These are phyloP conservation scores for Thumatha senex DNA, from an alignment of 2,888 invertebrate species.

Conservation along the genomic window DNA sequence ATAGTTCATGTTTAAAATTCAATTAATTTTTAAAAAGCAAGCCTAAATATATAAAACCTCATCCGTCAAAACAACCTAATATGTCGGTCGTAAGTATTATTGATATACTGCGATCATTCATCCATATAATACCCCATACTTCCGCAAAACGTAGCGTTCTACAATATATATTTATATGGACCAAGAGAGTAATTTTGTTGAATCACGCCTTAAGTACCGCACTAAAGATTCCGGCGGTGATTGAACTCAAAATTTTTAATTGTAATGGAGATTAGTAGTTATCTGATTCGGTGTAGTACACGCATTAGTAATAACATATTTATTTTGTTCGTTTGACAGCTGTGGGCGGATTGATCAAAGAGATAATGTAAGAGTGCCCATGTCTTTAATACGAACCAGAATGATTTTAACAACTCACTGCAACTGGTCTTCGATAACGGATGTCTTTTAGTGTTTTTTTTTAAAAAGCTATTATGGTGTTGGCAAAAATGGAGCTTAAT, in stretches of 20 bases:
- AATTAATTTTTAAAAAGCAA: neutral
- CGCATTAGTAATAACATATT: slow-evolving; percentile 81
- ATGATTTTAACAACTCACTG: slow-evolving; percentile 50
- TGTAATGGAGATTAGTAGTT: slow-evolving; percentile 79
- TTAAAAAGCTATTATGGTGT: slow-evolving; percentile 29
- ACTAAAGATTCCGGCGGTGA: slow-evolving; percentile 51
- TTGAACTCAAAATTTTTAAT: slow-evolving; percentile 75
- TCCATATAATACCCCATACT: slow-evolving; percentile 43
- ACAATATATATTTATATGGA: slow-evolving; percentile 41
- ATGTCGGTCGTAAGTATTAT: slow-evolving; percentile 32
- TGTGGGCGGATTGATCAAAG: slow-evolving; percentile 72
- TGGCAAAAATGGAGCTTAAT: slow-evolving; percentile 29
- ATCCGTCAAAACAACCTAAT: slow-evolving; percentile 9
- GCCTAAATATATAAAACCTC: neutral
- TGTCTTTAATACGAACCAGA: slow-evolving; percentile 56
- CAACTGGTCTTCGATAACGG: slow-evolving; percentile 63
- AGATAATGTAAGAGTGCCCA: slow-evolving; percentile 59
- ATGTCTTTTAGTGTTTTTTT: slow-evolving; percentile 45
- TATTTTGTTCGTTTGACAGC: slow-evolving; percentile 80
- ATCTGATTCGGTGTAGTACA: slow-evolving; percentile 73
- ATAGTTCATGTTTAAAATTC: too few species aligned
- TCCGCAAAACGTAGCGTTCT: slow-evolving; percentile 41
- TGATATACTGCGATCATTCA: slow-evolving; percentile 41
- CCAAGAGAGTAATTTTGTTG: slow-evolving; percentile 38
- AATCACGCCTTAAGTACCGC: slow-evolving; percentile 44